These are phyloP conservation scores for Neoseiulus cucumeris DNA, from an alignment of 1,140 invertebrate species.

Conservation along the genomic window DNA sequence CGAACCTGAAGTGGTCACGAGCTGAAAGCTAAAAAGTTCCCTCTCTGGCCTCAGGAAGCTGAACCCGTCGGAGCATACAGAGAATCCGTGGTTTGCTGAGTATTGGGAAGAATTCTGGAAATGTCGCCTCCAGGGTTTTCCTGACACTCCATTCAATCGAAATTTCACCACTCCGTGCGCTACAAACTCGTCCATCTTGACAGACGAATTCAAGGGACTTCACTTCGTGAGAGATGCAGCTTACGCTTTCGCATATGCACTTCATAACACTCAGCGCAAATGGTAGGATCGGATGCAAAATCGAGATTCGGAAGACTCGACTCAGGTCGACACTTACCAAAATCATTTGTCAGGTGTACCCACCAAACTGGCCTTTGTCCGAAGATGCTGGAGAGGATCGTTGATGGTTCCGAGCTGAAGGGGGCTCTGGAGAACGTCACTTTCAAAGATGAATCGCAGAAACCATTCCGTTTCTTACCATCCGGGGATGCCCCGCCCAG, in stretches of 20 bases:
- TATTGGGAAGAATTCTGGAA: conserved; percentile 41
- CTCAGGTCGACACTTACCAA: too few relatives aligned
- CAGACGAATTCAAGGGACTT: neutral
- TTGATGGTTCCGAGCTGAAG: conserved; percentile 28
- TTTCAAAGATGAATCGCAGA: conserved; percentile 33
- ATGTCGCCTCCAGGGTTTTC: conserved; percentile 22
- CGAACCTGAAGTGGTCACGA: too few relatives aligned
- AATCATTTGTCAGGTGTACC: conserved; percentile 23
- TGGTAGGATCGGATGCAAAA: neutral
- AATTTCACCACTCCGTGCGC: conserved; percentile 19
- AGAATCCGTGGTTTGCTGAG: conserved; percentile 38
- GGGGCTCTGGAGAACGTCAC: conserved; percentile 32
- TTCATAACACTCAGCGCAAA: conserved; percentile 29
- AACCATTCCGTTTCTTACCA: conserved; percentile 25
- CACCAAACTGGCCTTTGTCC: conserved; percentile 28
- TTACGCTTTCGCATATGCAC: conserved; percentile 35
- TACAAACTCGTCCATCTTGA: conserved; percentile 34
- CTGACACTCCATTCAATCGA: conserved; percentile 18
- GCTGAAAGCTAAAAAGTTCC: too few relatives aligned
- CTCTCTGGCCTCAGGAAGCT: neutral
- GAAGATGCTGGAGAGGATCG: conserved; percentile 25
- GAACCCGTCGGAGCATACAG: neutral
- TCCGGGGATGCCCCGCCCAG: conserved; percentile 19
- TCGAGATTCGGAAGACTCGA: too few relatives aligned
- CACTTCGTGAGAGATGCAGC: conserved; percentile 32